These are phyloP conservation scores for Chironomus tentans DNA, from an alignment of 2,888 invertebrate species.

Conservation along the genomic window DNA sequence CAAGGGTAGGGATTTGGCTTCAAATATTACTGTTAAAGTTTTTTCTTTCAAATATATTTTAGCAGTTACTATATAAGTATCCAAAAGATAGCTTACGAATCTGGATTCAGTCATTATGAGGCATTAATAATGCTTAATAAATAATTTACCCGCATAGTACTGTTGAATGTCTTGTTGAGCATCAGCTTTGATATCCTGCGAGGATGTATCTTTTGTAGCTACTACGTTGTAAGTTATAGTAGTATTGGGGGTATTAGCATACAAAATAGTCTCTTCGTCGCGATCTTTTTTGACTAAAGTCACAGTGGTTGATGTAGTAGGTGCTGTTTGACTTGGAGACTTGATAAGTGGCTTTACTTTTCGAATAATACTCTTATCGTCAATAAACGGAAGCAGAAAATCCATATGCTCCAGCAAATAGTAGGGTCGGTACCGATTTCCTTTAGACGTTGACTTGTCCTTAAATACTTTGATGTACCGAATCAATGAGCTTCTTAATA, in stretches of 20 bases:
- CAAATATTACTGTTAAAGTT: no score
- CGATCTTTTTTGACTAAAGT: conserved; percentile 14
- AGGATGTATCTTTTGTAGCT: conserved; percentile 7
- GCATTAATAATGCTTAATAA: no score
- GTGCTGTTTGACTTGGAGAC: neutral
- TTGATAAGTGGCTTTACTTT: conserved; percentile 8
- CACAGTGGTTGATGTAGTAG: neutral
- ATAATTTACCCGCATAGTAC: neutral
- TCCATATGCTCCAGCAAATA: conserved; percentile 43
- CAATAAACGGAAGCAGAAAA: conserved; percentile 39
- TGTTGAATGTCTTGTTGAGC: conserved; percentile 19
- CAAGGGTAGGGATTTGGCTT: no score
- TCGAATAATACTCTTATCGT: conserved; percentile 16
- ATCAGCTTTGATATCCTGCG: neutral
- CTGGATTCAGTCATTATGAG: no score
- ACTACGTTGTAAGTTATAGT: conserved; percentile 21
- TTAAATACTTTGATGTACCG: conserved; percentile 24
- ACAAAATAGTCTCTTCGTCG: neutral
- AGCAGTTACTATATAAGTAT: no score
- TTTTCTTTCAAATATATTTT: no score
- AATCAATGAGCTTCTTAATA: conserved; percentile 13
- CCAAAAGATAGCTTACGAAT: no score
- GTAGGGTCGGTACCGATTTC: conserved; percentile 34
- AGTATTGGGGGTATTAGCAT: conserved; percentile 7
- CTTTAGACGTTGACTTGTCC: conserved; percentile 21